Evolutionary conservation across 2,888 invertebrate species (phyloP), one percentile per base, ranked within the genome.

Genomic region (Dryadula phaetusa): DNA sequence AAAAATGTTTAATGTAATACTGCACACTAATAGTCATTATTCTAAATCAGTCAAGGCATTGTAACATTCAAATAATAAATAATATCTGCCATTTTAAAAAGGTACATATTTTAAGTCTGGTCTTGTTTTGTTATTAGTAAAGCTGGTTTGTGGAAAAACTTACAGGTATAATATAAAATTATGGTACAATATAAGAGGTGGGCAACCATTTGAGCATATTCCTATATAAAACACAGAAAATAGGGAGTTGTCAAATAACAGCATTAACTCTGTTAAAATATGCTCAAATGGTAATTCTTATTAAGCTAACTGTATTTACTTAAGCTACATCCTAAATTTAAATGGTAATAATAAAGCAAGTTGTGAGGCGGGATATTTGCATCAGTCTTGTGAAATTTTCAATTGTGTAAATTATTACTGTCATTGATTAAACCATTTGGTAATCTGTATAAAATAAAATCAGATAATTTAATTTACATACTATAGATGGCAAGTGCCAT

Each of bases 261-360:
- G 46, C 47, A 16, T 46, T 53, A 42, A 16, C 64, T 64, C 54
- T 64, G 42, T 49, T 62, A 34, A 80, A 82, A 84, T 77, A 85
- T 85, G 85, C 82, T 82, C 82, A 87, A 87, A 82, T 75, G 76
- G 82, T 79, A 77, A 82, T 76, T 74, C 83, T 86, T 86, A 88
- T 62, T 75, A 56, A 40, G n/a, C 83, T 87, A 85, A 74, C 76
- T 80, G 80, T 82, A 80, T 85, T 83, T 83, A 81, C 81, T 85
- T 90, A 89, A 85, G 83, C 87, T 91, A 90, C 86, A 85, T 74
- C 79, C 86, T 91, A 87, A 84, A 82, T 88, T 86, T 90, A 88
- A 88, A 88, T 92, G 92, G 92, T 92, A 92, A 92, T 91, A 88
- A 92, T 92, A 92, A 92, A 92, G 92, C 92, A 92, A 92, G 91